phyloP scores from a whole-genome alignment of 2,888 invertebrate genomes.

The Patella caerulea region DNA sequence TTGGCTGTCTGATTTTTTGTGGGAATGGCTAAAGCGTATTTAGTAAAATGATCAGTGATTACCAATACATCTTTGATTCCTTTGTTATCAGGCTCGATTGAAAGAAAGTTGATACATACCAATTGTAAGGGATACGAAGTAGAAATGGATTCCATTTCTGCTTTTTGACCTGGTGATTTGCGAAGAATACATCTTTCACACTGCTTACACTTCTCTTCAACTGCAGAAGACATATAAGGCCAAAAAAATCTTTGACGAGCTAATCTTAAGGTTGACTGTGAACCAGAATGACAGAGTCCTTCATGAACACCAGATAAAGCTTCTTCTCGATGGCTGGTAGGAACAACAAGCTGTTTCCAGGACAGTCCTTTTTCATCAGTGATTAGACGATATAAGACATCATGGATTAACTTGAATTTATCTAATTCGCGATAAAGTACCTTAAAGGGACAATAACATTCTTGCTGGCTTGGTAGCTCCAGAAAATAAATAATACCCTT shows the following conservation, averaged over 20 bases:
- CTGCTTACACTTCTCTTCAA: constrained; percentile 28
- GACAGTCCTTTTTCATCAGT: neutral
- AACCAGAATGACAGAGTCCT: neutral
- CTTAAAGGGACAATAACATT: too few species aligned
- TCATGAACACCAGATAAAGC: neutral
- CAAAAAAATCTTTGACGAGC: constrained; percentile 37
- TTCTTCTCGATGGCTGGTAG: constrained; percentile 1
- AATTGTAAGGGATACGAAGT: constrained; percentile 39
- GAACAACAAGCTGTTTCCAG: neutral
- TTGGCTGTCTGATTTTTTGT: constrained; percentile 32
- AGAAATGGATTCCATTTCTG: constrained; percentile 22
- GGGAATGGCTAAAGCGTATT: neutral
- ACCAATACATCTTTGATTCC: constrained; percentile 19
- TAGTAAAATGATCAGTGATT: constrained; percentile 29
- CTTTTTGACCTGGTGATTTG: constrained; percentile 18
- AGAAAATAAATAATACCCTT: too few species aligned
- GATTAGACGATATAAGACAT: neutral
- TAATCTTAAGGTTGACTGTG: neutral
- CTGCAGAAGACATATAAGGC: constrained; percentile 37
- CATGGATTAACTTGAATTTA: neutral
- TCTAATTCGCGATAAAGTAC: neutral
- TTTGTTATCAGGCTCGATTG: constrained; percentile 31
- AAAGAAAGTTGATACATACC: constrained; percentile 43
- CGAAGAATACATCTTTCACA: constrained; percentile 40
- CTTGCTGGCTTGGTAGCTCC: too few species aligned